These are phyloP conservation scores for Knipowitschia caucasica DNA, from an alignment of 2,797 vertebrate species.

Conservation along the genomic window DNA sequence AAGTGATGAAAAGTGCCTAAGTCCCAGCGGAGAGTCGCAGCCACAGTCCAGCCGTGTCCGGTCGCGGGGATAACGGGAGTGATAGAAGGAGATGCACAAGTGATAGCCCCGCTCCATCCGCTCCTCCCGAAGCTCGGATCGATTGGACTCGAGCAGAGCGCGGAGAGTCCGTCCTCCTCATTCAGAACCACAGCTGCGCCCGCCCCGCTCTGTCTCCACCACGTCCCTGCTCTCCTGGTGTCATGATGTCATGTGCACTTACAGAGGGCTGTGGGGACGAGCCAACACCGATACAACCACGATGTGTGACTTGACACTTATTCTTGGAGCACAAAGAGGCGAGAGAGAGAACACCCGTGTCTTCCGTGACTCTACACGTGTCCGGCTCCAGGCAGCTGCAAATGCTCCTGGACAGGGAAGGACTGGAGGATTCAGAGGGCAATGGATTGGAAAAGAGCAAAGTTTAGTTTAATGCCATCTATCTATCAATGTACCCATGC, in stretches of 20 bases:
- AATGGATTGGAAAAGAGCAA: no score
- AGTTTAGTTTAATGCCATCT: no score
- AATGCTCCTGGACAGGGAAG: background rate
- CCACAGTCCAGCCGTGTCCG: conserved; percentile 46
- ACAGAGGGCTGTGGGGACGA: conserved; percentile 41
- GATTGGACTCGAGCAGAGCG: conserved; percentile 78
- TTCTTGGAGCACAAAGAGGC: background rate
- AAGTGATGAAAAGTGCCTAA: conserved; percentile 67
- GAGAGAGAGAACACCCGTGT: background rate
- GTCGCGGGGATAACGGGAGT: conserved; percentile 60
- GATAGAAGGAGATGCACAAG: conserved; percentile 61
- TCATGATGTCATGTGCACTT: conserved; percentile 75
- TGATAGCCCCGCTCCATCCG: conserved; percentile 73
- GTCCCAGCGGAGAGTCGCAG: conserved; percentile 51
- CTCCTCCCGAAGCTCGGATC: conserved; percentile 73
- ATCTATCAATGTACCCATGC: no score
- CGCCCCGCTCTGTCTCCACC: conserved; percentile 67
- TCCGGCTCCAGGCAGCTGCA: conserved; percentile 1
- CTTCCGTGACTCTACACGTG: background rate
- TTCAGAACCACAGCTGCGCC: conserved; percentile 75
- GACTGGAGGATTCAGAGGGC: background rate
- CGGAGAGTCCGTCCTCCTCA: conserved; percentile 71
- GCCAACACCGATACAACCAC: conserved; percentile 7
- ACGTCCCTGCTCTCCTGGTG: conserved; percentile 46
- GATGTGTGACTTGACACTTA: conserved; percentile 1